A percentile compares a stretch with the other conserved stretches of the same genome.
These are phyloP conservation scores for Pygmarrhopalites habei DNA, from an alignment of 1,140 invertebrate genomes.

Conservation along the genomic window DNA sequence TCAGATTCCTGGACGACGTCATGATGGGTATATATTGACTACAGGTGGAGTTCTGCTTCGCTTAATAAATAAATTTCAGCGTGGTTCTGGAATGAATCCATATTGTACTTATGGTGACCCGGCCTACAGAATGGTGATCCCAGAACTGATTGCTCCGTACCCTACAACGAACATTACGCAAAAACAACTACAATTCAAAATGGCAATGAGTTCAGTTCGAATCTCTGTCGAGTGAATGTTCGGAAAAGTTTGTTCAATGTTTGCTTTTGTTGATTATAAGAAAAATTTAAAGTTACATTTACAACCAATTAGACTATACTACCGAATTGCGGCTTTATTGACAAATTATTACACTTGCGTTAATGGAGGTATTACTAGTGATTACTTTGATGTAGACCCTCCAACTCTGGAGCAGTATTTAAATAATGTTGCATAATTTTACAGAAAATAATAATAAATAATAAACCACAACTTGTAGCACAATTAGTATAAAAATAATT, in stretches of 20 bases:
- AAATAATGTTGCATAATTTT: no score
- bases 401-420: no score
- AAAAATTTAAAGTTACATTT: constrained; percentile 9
- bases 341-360: constrained; percentile 17
- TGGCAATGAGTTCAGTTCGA: constrained; percentile 7
- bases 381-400: constrained; percentile 18
- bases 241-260: constrained; percentile 2
- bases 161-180: neutral
- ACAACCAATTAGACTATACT: constrained; percentile 3
- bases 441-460: no score
- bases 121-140: neutral
- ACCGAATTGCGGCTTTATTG: neutral
- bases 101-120: no score
- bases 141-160: constrained; percentile 13
- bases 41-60: no score
- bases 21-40: no score
- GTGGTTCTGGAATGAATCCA: neutral
- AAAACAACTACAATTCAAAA: neutral
- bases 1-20: no score
- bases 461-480: no score
- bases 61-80: neutral
- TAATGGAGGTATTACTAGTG: neutral
- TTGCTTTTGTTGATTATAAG: constrained; percentile 13
- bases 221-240: constrained; percentile 17
- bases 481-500: no score